Percentiles rank a stretch among this genome's conserved stretches.
These are phyloP conservation scores for Equus przewalskii DNA, from an alignment of 2,113 vertebrate species.

Conservation along the genomic window DNA sequence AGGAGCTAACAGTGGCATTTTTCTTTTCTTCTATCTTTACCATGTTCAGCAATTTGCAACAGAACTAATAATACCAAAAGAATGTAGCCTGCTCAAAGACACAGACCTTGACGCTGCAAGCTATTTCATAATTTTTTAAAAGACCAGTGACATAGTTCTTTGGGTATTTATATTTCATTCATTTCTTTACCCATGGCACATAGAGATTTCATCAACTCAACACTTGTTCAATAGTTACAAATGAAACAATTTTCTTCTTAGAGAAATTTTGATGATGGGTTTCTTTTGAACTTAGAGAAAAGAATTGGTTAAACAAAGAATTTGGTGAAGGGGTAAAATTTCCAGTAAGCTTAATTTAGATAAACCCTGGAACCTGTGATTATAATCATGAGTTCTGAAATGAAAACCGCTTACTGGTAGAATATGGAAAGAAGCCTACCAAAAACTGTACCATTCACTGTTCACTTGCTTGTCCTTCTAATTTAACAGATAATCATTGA, in stretches of 20 bases:
- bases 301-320: conserved; percentile 38
- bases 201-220: conserved; percentile 23
- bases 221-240: not conserved
- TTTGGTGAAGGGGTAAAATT: not conserved
- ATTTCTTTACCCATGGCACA: not conserved
- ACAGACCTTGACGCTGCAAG: not conserved
- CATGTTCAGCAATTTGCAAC: not conserved
- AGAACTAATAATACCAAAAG: conserved; percentile 22
- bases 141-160: not conserved
- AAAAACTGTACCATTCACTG: not conserved
- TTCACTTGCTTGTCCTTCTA: not conserved
- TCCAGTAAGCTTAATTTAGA: conserved; percentile 15
- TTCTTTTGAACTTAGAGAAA: conserved; percentile 31
- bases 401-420: not conserved
- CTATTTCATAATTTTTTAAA: not conserved
- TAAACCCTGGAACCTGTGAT: not conserved
- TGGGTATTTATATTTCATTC: not conserved
- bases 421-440: not conserved
- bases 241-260: not conserved
- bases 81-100: not conserved
- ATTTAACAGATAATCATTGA: not conserved
- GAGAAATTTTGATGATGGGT: conserved; percentile 13
- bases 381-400: not conserved
- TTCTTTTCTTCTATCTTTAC: not conserved
- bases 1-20: not conserved